Conservation (phyloP, 2,888 invertebrate species). For the Trypoxylon attenuatum region DNA sequence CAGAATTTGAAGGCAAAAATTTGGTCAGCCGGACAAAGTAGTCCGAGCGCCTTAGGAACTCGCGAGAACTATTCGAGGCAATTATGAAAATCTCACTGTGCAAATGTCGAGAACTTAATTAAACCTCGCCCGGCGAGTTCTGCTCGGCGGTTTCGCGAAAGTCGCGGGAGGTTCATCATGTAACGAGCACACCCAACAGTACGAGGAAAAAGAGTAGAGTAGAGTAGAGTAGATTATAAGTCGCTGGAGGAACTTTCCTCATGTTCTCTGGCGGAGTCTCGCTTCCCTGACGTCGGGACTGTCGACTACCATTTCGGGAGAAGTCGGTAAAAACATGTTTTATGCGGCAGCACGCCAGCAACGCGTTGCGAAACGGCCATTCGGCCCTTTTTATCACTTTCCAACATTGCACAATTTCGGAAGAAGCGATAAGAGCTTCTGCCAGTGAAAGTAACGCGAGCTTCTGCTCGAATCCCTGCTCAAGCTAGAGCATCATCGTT, state of each 20-base stretch:
- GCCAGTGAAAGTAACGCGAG: constrained; percentile 1
- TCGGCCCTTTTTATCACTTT: constrained; percentile 32
- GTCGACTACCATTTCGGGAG: not conserved
- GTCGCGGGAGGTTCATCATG: constrained; percentile 12
- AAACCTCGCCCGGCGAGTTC: constrained; percentile 39
- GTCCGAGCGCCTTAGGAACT: constrained; percentile 44
- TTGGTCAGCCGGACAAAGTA: constrained; percentile 19
- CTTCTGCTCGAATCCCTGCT: not conserved
- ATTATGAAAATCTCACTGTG: constrained; percentile 30
- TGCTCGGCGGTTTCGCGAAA: constrained; percentile 13
- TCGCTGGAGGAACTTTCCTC: not conserved
- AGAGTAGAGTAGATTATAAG: constrained; percentile 22
- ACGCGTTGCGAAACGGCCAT: constrained; percentile 21
- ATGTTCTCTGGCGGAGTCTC: too few relatives aligned
- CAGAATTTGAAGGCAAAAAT: constrained; percentile 10
- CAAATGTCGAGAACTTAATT: constrained; percentile 39
- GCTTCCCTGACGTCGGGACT: not conserved
- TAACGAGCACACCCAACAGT: constrained; percentile 3
- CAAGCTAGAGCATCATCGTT: too few relatives aligned
- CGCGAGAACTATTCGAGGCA: constrained; percentile 43
- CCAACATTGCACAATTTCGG: constrained; percentile 15
- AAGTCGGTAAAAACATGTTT: constrained; percentile 18
- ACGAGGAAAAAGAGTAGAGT: constrained; percentile 10
- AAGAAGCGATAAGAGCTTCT: constrained; percentile 23
- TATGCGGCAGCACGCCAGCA: constrained; percentile 10